Evolutionary conservation across 2,888 invertebrate genomes (phyloP).

Genomic region (Teinopalpus imperialis): DNA sequence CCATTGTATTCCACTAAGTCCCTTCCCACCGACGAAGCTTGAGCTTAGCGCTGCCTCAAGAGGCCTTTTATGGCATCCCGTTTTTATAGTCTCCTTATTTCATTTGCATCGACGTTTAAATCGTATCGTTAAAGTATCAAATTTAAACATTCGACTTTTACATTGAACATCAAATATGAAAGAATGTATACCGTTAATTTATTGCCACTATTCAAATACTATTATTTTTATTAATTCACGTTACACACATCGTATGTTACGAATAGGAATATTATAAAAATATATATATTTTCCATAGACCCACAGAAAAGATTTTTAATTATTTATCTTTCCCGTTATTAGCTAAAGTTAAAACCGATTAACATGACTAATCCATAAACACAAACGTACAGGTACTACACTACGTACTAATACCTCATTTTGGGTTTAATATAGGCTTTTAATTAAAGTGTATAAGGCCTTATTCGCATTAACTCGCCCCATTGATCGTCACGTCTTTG

Average conservation of each 20-base stretch:
- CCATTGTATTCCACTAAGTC: slow-evolving; percentile 69
- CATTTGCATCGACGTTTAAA: slow-evolving; percentile 60
- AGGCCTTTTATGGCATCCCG: slow-evolving; percentile 60
- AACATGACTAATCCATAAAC: too few relatives aligned
- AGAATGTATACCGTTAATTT: slow-evolving; percentile 11
- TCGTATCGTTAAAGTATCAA: slow-evolving; percentile 48
- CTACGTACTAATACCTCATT: slow-evolving; percentile 10
- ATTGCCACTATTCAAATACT: slow-evolving; percentile 5
- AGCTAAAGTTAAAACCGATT: too few relatives aligned
- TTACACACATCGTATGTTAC: too few relatives aligned
- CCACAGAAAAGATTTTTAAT: too few relatives aligned
- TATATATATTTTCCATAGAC: too few relatives aligned
- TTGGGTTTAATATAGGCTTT: slow-evolving; percentile 37
- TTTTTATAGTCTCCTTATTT: slow-evolving; percentile 67
- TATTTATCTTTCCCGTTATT: too few relatives aligned
- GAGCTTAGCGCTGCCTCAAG: slow-evolving; percentile 56
- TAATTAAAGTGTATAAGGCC: slow-evolving; percentile 33
- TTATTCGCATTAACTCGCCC: slow-evolving; percentile 56
- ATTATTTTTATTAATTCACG: too few relatives aligned
- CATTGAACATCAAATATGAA: slow-evolving; percentile 27
- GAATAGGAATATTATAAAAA: too few relatives aligned
- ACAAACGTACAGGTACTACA: too few relatives aligned
- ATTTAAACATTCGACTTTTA: slow-evolving; percentile 29
- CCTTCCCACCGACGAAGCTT: slow-evolving; percentile 45
- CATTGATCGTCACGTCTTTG: slow-evolving; percentile 72